phyloP scores from a whole-genome alignment of 1,140 invertebrate species.

The Drosophila ogumai region DNA sequence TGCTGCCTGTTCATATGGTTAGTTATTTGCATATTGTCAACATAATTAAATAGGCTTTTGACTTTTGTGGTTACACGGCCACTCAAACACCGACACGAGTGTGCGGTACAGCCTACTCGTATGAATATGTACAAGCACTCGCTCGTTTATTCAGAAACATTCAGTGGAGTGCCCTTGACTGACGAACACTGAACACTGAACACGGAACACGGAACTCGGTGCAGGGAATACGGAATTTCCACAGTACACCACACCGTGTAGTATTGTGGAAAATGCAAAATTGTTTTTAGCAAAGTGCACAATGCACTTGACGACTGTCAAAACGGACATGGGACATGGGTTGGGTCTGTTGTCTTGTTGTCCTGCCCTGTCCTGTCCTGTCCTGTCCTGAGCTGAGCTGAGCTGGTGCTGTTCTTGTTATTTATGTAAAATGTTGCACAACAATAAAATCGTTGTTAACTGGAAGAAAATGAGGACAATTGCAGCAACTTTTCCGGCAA shows the following conservation, averaged over 20 bases:
- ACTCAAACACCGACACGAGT: constrained; percentile 20
- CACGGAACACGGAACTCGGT: neutral
- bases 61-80: constrained; percentile 50
- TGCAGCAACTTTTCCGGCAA: constrained; percentile 81
- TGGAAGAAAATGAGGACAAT: constrained; percentile 79
- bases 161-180: constrained; percentile 53
- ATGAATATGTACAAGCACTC: constrained; percentile 42
- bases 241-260: neutral
- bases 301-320: constrained; percentile 82
- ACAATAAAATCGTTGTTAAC: constrained; percentile 74
- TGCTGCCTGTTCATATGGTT: constrained; percentile 29
- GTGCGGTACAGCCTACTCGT: constrained; percentile 14
- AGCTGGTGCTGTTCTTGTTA: constrained; percentile 42
- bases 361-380: neutral
- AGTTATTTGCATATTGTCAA: constrained; percentile 62
- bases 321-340: constrained; percentile 59
- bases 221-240: neutral
- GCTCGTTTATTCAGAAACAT: constrained; percentile 54
- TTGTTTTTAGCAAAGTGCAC: constrained; percentile 83
- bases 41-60: constrained; percentile 63
- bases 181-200: constrained; percentile 27
- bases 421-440: constrained; percentile 67
- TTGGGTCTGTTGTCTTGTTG: constrained; percentile 21
- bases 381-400: neutral
- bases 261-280: constrained; percentile 49